phyloP scores from a whole-genome alignment of 2,888 invertebrate genomes.

The Pyrocoelia pectoralis region DNA sequence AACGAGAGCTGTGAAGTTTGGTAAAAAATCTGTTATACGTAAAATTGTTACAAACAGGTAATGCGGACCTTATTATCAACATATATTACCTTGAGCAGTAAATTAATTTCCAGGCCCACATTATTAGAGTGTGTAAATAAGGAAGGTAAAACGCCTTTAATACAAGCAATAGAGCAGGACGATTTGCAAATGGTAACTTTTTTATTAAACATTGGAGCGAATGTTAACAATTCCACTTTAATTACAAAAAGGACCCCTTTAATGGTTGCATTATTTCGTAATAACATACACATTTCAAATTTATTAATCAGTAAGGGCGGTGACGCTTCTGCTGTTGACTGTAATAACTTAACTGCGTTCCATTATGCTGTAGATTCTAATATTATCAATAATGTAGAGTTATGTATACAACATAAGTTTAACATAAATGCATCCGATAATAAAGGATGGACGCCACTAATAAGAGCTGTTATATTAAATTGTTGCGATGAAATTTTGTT shows the following conservation, averaged over 20 bases:
- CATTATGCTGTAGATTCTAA: conserved; percentile 66
- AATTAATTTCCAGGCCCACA: conserved; percentile 53
- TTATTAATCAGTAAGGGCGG: conserved; percentile 63
- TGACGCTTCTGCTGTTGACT: conserved; percentile 56
- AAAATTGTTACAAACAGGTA: conserved; percentile 51
- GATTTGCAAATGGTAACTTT: conserved; percentile 58
- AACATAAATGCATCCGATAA: conserved; percentile 58
- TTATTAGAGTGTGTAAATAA: conserved; percentile 61
- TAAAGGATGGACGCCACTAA: conserved; percentile 66
- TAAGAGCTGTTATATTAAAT: conserved; percentile 63
- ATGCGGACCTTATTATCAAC: neutral
- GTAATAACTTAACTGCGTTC: conserved; percentile 62
- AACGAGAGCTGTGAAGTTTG: conserved; percentile 49
- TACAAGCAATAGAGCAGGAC: conserved; percentile 63
- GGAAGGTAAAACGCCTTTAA: conserved; percentile 64
- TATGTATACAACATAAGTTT: conserved; percentile 55
- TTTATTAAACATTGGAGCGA: conserved; percentile 62
- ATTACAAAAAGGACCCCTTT: conserved; percentile 60
- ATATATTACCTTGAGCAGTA: neutral
- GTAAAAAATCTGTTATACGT: conserved; percentile 49
- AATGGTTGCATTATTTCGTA: conserved; percentile 61
- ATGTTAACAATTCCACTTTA: conserved; percentile 58
- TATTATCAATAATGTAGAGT: conserved; percentile 51
- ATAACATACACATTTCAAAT: conserved; percentile 54
- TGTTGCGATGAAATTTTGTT: conserved; percentile 57